Percentiles rank a stretch among this genome's conserved stretches.
Evolutionary conservation across 2,797 vertebrate genomes (phyloP).

Genomic region (Coregonus sp.): DNA sequence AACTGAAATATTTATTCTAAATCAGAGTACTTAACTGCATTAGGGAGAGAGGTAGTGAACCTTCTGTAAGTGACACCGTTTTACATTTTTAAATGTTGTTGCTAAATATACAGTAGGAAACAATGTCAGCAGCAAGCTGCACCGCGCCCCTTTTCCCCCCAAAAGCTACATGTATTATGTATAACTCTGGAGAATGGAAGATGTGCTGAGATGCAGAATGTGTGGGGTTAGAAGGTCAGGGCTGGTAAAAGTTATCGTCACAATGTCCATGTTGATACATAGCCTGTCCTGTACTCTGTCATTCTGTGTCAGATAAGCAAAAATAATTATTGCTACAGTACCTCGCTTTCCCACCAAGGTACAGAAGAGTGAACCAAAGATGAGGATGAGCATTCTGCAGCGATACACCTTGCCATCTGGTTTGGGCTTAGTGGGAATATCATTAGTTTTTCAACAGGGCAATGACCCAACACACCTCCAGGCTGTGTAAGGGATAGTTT

Average conservation of each 20-base stretch:
- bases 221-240: not conserved
- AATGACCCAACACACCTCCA: too few species aligned
- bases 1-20: not conserved
- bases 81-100: not conserved
- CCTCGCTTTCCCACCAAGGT: too few species aligned
- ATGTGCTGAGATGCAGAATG: not conserved
- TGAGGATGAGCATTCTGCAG: too few species aligned
- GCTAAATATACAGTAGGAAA: not conserved
- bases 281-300: not conserved
- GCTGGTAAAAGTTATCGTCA: not conserved
- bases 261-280: not conserved
- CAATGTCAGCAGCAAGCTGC: not conserved
- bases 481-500: too few species aligned
- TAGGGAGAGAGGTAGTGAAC: not conserved
- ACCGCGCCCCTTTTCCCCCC: not conserved
- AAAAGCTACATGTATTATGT: not conserved
- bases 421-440: too few species aligned
- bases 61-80: not conserved
- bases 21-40: not conserved
- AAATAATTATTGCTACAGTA: not conserved
- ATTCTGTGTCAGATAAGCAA: not conserved
- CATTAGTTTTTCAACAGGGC: too few species aligned
- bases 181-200: not conserved
- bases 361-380: too few species aligned
- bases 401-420: too few species aligned